Percentiles rank a stretch among this genome's conserved stretches.
Conservation (phyloP, 2,797 vertebrate genomes). For the Cirrhinus mrigala region DNA sequence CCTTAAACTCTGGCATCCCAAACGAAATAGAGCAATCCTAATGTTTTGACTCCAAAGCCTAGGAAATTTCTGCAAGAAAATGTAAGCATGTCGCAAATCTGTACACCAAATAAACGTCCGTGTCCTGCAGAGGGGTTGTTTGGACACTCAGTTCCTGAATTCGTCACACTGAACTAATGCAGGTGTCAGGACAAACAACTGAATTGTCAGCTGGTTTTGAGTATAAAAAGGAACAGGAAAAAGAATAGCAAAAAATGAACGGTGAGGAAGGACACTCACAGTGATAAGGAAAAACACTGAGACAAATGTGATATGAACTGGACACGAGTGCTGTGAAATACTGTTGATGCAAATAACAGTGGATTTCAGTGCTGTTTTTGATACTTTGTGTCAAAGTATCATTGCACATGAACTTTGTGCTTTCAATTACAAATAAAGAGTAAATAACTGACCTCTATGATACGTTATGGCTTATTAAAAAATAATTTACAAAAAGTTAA, state of each 20-base stretch:
- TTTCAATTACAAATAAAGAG: neutral
- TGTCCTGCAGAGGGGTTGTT: constrained; percentile 38
- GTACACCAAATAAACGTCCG: constrained; percentile 36
- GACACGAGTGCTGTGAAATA: constrained; percentile 4
- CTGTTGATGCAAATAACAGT: neutral
- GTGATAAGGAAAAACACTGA: neutral
- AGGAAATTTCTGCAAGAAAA: constrained; percentile 48
- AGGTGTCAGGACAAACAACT: constrained; percentile 21
- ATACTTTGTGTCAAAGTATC: neutral
- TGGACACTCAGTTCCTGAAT: constrained; percentile 21
- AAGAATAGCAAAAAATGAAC: constrained; percentile 31
- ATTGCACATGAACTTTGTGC: constrained; percentile 6
- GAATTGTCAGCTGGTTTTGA: constrained; percentile 17
- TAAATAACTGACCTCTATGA: neutral
- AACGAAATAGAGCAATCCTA: neutral
- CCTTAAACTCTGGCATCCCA: neutral
- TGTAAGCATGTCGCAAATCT: constrained; percentile 31
- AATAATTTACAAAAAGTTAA: constrained; percentile 41
- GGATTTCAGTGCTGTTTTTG: constrained; percentile 6
- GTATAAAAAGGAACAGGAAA: constrained; percentile 12
- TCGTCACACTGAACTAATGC: neutral
- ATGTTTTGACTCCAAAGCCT: constrained; percentile 32
- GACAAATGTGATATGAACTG: neutral
- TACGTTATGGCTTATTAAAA: constrained; percentile 46
- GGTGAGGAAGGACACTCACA: neutral